These are phyloP conservation scores for Tetramorium simillimum DNA, from an alignment of 1,140 invertebrate species.

Conservation along the genomic window DNA sequence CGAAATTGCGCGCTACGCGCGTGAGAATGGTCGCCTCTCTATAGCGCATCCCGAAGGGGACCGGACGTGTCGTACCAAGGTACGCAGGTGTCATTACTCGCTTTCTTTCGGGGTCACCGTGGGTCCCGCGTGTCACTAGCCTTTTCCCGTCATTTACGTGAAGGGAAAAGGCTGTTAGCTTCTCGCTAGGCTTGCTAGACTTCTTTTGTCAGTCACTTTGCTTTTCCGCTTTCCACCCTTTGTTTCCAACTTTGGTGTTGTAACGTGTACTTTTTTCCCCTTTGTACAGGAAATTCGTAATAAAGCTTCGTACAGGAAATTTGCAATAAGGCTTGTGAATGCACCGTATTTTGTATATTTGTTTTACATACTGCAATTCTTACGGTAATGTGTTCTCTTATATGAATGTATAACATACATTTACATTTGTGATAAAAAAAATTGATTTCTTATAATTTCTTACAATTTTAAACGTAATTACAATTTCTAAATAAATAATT, in stretches of 20 bases:
- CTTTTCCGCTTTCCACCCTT: background rate
- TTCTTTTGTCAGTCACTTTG: slow-evolving; percentile 26
- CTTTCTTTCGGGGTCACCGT: slow-evolving; percentile 50
- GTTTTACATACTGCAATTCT: background rate
- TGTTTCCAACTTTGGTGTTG: slow-evolving; percentile 28
- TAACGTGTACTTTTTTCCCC: background rate
- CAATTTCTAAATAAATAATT: background rate
- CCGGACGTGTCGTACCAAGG: slow-evolving; percentile 60
- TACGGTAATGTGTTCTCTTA: background rate
- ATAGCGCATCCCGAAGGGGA: slow-evolving; percentile 21
- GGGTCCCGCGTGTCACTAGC: background rate
- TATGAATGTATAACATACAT: background rate
- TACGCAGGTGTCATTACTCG: slow-evolving; percentile 50
- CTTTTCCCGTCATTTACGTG: slow-evolving; percentile 34
- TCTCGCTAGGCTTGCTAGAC: background rate
- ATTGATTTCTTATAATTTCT: background rate
- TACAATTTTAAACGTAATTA: background rate
- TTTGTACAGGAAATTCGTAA: background rate
- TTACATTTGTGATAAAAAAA: background rate
- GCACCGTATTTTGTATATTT: background rate
- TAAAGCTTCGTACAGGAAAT: background rate
- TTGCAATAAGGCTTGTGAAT: background rate
- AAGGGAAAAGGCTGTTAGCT: slow-evolving; percentile 19
- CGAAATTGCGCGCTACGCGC: slow-evolving; percentile 57
- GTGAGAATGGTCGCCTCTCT: slow-evolving; percentile 62